Base-by-base conservation (phyloP, 2,888 invertebrate genomes). In the Cremastinae sp. region DNA sequence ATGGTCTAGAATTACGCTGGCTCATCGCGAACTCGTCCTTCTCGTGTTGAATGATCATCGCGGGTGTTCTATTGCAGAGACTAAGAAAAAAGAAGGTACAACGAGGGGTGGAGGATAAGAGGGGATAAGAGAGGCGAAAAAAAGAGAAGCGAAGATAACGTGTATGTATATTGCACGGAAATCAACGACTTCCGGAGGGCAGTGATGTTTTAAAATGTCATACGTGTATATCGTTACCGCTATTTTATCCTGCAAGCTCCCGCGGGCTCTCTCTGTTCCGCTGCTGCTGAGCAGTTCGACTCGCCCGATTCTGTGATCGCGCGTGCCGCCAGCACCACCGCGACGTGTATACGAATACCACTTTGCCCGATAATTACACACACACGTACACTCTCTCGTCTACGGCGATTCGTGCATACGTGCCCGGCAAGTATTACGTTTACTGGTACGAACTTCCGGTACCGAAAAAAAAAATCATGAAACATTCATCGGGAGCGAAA, bases 161-260 rank as follows among this genome's bases (percentile, higher is more conserved):
- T 56, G 55, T 51, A 82, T 80, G 5, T 28, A 79, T 78, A 79
- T 65, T 73, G 65, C 45, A 76, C 69, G 73, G 55, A 8, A 5
- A 12, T 53, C 58, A 65, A 64, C 76, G 78, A 82, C 83, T 85
- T 85, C 85, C 85, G 85, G 83, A 83, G 82, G 78, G 53, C 47
- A 53, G 61, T 66, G 78, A 81, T 84, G 81, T 83, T 82, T 83
- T 80, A 82, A 82, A 82, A 80, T 82, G 83, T 82, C 79, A 84
- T 78, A 79, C 78, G 84, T 83, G 81, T 28, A 5, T 80, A 79
- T 68, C 64, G 68, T 73, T 59, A 65, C 55, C 61, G 59, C 64
- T 71, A 62, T 71, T 71, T 69, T 45, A 56, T 55, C 53, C 14
- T 47, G 58, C 28, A 28, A 22, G 37, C 71, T 75, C 53, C 59